Percentiles rank a stretch among this genome's conserved stretches.
Conservation (phyloP, 2,888 invertebrate genomes). For the Halictus ligatus region DNA sequence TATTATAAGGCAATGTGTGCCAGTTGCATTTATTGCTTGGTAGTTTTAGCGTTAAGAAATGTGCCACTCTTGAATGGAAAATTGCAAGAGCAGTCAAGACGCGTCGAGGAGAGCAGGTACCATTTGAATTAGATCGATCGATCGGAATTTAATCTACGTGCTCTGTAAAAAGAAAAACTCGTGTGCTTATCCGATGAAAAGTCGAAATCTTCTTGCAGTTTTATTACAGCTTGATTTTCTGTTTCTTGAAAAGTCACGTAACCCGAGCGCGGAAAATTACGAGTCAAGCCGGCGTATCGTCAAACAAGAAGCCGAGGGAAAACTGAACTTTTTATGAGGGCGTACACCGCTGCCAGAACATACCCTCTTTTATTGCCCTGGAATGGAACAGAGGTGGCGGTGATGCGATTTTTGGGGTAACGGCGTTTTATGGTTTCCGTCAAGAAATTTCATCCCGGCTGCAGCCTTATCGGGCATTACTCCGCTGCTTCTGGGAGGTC, state of each 20-base stretch:
- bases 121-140: background rate
- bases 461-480: slow-evolving; percentile 65
- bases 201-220: background rate
- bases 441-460: slow-evolving; percentile 56
- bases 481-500: slow-evolving; percentile 59
- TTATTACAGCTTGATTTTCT: background rate
- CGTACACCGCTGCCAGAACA: slow-evolving; percentile 28
- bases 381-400: slow-evolving; percentile 51
- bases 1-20: no score
- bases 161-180: background rate
- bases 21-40: no score
- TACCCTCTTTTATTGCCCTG: slow-evolving; percentile 46
- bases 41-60: no score
- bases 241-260: background rate
- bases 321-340: slow-evolving; percentile 44
- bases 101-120: background rate
- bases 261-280: background rate
- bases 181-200: no score
- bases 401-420: slow-evolving; percentile 53
- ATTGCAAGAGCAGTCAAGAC: background rate
- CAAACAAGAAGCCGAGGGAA: background rate
- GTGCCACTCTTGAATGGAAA: background rate
- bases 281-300: background rate
- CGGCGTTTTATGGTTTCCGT: slow-evolving; percentile 59
- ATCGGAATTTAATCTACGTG: background rate